phyloP scores from a whole-genome alignment of 2,797 vertebrate species.

The Coranthus polyacanthus region DNA sequence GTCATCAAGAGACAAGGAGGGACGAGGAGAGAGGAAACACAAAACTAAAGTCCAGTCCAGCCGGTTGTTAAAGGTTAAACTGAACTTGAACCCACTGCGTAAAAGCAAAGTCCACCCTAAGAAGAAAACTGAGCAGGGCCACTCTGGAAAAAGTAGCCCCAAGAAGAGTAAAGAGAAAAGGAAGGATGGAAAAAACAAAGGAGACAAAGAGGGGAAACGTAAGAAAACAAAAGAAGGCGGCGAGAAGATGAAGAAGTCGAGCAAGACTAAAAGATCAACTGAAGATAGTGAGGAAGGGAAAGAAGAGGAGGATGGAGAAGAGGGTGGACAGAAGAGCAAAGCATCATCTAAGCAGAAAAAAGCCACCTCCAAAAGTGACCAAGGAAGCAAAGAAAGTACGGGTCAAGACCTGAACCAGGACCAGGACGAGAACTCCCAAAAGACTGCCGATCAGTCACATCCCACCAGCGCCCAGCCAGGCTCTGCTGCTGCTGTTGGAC shows the following conservation, averaged over 20 bases:
- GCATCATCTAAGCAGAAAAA: slow-evolving; percentile 21
- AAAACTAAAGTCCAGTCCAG: slow-evolving; percentile 71
- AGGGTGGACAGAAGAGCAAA: slow-evolving; percentile 15
- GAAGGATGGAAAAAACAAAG: slow-evolving; percentile 23
- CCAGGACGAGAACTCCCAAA: slow-evolving; percentile 2
- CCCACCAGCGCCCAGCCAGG: not conserved
- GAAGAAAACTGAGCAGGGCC: slow-evolving; percentile 55
- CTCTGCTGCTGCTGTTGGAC: slow-evolving; percentile 7
- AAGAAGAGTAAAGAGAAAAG: slow-evolving; percentile 56
- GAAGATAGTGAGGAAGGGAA: slow-evolving; percentile 22
- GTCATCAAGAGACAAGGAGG: slow-evolving; percentile 36
- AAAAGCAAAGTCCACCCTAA: slow-evolving; percentile 86
- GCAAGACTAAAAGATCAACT: slow-evolving; percentile 1
- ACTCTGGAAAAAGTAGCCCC: slow-evolving; percentile 45
- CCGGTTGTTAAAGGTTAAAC: slow-evolving; percentile 82
- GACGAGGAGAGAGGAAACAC: slow-evolving; percentile 42
- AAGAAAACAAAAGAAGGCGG: slow-evolving; percentile 34
- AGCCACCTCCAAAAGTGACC: slow-evolving; percentile 5
- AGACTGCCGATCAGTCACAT: slow-evolving; percentile 2
- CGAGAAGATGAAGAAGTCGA: slow-evolving; percentile 44
- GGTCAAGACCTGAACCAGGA: not conserved
- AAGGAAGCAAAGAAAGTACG: not conserved
- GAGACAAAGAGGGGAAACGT: slow-evolving; percentile 12
- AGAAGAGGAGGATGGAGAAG: slow-evolving; percentile 7
- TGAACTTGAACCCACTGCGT: slow-evolving; percentile 85